These are phyloP conservation scores for Panopea generosa DNA, from an alignment of 2,888 invertebrate species.

Conservation along the genomic window DNA sequence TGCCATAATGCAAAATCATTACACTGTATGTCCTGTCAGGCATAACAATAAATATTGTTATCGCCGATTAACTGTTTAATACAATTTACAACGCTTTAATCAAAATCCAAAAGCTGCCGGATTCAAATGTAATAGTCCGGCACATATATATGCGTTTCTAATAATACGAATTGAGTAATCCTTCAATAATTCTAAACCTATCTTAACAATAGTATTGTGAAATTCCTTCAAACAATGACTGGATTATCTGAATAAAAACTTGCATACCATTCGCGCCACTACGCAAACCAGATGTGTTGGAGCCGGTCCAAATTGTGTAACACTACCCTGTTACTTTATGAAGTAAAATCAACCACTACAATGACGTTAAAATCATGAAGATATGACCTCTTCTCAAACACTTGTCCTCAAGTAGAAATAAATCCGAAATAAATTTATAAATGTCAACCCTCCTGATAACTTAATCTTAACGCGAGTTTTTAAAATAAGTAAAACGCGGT, in stretches of 20 bases:
- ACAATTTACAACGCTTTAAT: background rate
- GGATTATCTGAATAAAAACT: no score
- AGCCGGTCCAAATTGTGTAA: slow-evolving; percentile 10
- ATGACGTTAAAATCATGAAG: no score
- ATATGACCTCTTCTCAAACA: background rate
- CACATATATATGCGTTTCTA: background rate
- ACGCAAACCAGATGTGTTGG: no score
- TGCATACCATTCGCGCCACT: no score
- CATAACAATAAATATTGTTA: slow-evolving; percentile 10
- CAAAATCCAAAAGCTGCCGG: no score
- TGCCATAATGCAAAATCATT: slow-evolving; percentile 14
- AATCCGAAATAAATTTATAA: slow-evolving; percentile 23
- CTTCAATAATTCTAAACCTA: slow-evolving; percentile 1
- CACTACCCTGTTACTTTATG: background rate
- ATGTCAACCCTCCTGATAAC: slow-evolving; percentile 30
- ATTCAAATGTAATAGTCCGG: no score
- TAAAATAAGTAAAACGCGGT: no score
- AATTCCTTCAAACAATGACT: no score
- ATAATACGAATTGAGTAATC: slow-evolving; percentile 9
- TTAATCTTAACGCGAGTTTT: slow-evolving; percentile 1
- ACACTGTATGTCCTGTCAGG: slow-evolving; percentile 7
- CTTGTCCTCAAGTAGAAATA: slow-evolving; percentile 5
- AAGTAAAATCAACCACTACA: no score
- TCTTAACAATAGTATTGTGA: no score
- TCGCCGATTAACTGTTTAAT: background rate